Evolutionary conservation across 2,113 vertebrate genomes (phyloP), one percentile per base, ranked within the genome.

Genomic region (Podilymbus podiceps): DNA sequence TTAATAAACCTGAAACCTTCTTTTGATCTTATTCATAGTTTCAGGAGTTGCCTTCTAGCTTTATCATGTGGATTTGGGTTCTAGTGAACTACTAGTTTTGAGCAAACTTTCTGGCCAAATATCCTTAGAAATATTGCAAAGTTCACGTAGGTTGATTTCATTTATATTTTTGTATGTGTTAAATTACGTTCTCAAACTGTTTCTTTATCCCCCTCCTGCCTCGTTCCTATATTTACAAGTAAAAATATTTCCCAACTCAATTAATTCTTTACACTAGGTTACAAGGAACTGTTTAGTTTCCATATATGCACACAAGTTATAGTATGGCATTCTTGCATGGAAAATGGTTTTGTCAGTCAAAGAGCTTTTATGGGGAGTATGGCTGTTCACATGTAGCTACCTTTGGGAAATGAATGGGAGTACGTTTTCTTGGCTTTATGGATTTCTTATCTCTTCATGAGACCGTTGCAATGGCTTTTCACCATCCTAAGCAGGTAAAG

Each of bases 161-260:
- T 44, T 44, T 49, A 5, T 62, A 11, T n/a, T 42, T 59, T 62
- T 60, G 18, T 25, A 20, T 46, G 8, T 67, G 15, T 56, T 62
- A 86, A 81, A 50, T 91, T 3, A 35, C 14, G 19, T 33, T 80
- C 76, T 53, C 25, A 20, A 84, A 28, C 13, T n/a, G 18, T 33
- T 19, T 44, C 14, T 49, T 83, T 12, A 6, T 38, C 11, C 19
- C 3, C 4, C 17, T 8, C 0, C 5, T 2, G 3, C 14, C 4
- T 4, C 9, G 30, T 46, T 60, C 21, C 11, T 67, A 2, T 40
- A 35, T 52, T 75, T 85, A 66, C n/a, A 35, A 72, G 8, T 60
- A 60, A 69, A 91, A 76, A 60, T 67, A 74, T 75, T 82, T 84
- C 46, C 33, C 27, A 75, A 3, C 27, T 68, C 25, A 86, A 17